These are phyloP conservation scores for Tenthredo mesomela DNA, from an alignment of 2,888 invertebrate genomes.

Conservation along the genomic window DNA sequence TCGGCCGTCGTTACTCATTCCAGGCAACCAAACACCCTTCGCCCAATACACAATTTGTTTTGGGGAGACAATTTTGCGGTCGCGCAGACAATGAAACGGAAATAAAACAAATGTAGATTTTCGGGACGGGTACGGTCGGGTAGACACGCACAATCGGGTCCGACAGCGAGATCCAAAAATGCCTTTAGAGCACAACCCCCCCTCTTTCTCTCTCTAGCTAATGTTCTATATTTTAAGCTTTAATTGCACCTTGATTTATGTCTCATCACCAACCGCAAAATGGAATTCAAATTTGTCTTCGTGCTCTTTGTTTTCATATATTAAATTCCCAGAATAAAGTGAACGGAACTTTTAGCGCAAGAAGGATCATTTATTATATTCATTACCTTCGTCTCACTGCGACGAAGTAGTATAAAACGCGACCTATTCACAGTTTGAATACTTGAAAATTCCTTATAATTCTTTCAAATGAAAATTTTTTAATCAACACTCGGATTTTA, in stretches of 20 bases:
- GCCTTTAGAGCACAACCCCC: neutral
- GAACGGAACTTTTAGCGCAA: neutral
- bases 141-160: constrained; percentile 42
- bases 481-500: neutral
- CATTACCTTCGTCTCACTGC: neutral
- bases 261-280: neutral
- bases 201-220: neutral
- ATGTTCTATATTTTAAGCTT: constrained; percentile 20
- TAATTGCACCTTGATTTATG: constrained; percentile 41
- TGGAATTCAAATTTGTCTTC: constrained; percentile 9
- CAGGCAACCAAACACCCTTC: constrained; percentile 49
- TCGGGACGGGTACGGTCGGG: constrained; percentile 34
- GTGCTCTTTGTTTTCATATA: neutral
- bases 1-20: constrained; percentile 52
- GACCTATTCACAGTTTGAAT: neutral
- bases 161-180: constrained; percentile 3
- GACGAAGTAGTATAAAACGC: neutral
- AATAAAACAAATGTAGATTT: constrained; percentile 62
- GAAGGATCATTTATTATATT: constrained; percentile 22
- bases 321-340: neutral
- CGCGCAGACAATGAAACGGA: constrained; percentile 63
- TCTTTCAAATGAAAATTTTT: neutral
- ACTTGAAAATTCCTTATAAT: neutral
- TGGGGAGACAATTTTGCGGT: constrained; percentile 63
- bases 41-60: constrained; percentile 66